A percentile compares a stretch with the other conserved stretches of the same genome.
Evolutionary conservation across 2,888 invertebrate genomes (phyloP).

Genomic region (Stenodera caucasica): DNA sequence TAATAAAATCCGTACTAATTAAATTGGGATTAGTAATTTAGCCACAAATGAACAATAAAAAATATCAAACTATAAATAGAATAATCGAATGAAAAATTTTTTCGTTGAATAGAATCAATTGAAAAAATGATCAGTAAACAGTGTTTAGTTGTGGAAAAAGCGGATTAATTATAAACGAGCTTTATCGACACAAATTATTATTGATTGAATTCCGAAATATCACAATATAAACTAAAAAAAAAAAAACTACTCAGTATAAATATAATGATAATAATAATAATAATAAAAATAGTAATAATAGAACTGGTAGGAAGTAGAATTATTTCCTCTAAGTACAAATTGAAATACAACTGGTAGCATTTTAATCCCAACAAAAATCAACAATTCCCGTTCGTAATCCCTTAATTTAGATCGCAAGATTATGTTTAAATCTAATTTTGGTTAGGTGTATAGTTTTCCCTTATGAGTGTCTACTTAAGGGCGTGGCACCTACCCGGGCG

Average conservation of each 20-base stretch:
- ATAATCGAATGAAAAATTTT: background rate
- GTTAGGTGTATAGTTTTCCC: conserved; percentile 29
- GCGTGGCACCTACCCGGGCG: conserved; percentile 36
- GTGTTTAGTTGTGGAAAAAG: background rate
- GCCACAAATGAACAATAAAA: too few species aligned
- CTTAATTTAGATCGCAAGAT: background rate
- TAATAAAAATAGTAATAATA: background rate
- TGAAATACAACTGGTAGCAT: background rate
- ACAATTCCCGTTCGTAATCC: background rate
- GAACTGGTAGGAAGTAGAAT: background rate
- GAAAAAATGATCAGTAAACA: background rate
- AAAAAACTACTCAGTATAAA: background rate
- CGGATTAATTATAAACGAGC: background rate
- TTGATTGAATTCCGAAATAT: conserved; percentile 3
- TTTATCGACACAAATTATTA: background rate
- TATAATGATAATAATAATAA: background rate
- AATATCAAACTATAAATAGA: background rate
- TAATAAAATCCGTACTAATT: too few species aligned
- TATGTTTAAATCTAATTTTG: conserved; percentile 19
- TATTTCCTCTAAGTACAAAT: background rate
- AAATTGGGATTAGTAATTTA: too few species aligned
- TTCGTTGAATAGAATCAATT: background rate
- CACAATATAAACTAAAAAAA: background rate
- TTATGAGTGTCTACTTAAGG: conserved; percentile 33
- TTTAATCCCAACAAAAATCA: background rate